Evolutionary conservation across 2,888 invertebrate genomes (phyloP).

Genomic region (Cryptophagus acutangulus): DNA sequence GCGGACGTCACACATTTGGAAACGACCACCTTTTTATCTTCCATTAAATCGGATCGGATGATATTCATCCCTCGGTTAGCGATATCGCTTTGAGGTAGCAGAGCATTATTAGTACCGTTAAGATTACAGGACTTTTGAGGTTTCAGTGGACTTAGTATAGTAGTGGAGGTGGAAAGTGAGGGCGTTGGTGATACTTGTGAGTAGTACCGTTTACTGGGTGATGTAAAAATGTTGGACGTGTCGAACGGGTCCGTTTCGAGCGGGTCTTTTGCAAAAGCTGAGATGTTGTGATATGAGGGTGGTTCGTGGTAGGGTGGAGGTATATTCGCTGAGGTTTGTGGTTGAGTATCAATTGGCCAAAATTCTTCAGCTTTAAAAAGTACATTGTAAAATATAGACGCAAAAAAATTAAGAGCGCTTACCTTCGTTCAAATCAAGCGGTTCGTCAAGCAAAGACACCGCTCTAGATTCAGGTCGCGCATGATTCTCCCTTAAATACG

Average conservation of each 20-base stretch:
- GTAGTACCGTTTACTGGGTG: constrained; percentile 14
- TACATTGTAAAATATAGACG: no score
- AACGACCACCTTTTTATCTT: background rate
- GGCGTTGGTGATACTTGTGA: constrained; percentile 14
- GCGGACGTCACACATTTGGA: constrained; percentile 1
- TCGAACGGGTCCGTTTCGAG: constrained; percentile 62
- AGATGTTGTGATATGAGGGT: constrained; percentile 53
- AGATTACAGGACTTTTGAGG: background rate
- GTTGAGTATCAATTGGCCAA: constrained; percentile 20
- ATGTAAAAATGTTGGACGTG: constrained; percentile 49
- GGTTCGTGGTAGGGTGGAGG: constrained; percentile 55
- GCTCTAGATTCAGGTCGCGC: constrained; percentile 29
- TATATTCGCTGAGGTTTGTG: background rate
- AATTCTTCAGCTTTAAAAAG: constrained; percentile 19
- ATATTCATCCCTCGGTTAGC: constrained; percentile 31
- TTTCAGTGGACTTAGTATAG: constrained; percentile 1
- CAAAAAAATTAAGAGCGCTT: constrained; percentile 5
- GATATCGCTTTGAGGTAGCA: constrained; percentile 32
- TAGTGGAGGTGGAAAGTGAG: background rate
- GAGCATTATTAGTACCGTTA: background rate
- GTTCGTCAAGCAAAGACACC: constrained; percentile 64
- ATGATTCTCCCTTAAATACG: constrained; percentile 12
- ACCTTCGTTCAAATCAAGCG: constrained; percentile 63
- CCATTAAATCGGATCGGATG: constrained; percentile 20
- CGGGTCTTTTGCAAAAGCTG: constrained; percentile 31